Base-by-base conservation (phyloP, 2,113 vertebrate species). In the Seriola aureovittata region DNA sequence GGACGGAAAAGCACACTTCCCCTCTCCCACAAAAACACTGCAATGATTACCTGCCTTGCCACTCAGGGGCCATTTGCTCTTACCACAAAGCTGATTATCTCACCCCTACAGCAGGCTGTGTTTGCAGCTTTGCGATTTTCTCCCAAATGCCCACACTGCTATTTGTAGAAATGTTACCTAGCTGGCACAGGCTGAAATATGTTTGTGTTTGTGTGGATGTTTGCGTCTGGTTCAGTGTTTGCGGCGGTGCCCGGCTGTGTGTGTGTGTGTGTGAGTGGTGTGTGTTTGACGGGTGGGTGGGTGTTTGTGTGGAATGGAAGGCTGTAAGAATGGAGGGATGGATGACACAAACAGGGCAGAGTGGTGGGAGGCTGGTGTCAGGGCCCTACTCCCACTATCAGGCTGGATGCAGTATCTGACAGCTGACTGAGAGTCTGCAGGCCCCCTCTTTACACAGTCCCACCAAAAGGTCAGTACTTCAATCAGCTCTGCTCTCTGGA, bases 391-490 rank as follows among this genome's bases (percentile, higher is more conserved):
- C 95, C 94, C 92, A 95, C 93, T 87, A 90, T 84, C 93, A 93
- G 93, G 91, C 93, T 94, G 93, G 87, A 90, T 93, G 93, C 91
- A 92, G 93, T 92, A 95, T 94, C 92, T 95, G 91, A 90, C 95
- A 95, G 94, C 93, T 94, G 94, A 90, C 91, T 91, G 94, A 94
- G 93, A 95, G 90, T 93, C 92, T 93, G 91, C 92, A 92, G 92
- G 81, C 91, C 85, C 67, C 87, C 87, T 80, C 88, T 92, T 89
- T 88, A 85, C 91, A 93, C 88, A 91, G 88, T 76, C 85, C 79
- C 89, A 91, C 91, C 86, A 85, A 94, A 94, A 93, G 93, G 91
- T 93, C 91, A 93, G 81, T 89, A 89, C 92, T 92, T 93, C 88
- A 92, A 87, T 90, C 93, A 89, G 86, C 89, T 80, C 79, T n/a